phyloP scores from a whole-genome alignment of 2,888 invertebrate genomes.

The Hypolimnas misippus region DNA sequence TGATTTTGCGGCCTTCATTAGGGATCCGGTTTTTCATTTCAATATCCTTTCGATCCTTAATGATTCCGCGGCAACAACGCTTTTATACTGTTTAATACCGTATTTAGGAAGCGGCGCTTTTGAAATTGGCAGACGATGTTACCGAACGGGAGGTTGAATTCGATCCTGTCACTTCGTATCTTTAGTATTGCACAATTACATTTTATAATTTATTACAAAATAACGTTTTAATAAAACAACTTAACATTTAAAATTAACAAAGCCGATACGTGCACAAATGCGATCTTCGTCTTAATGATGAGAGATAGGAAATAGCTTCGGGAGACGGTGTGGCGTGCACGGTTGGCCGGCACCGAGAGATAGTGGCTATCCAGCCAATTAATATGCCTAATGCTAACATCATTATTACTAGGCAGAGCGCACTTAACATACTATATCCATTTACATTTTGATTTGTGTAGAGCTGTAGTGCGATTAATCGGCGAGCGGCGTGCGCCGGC shows the following conservation, averaged over 20 bases:
- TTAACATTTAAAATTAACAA: neutral
- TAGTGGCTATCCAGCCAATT: constrained; percentile 79
- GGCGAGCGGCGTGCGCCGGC: constrained; percentile 68
- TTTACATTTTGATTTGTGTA: constrained; percentile 84
- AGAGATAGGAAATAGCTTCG: constrained; percentile 53
- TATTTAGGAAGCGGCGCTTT: constrained; percentile 79
- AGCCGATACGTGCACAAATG: constrained; percentile 21
- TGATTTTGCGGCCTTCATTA: constrained; percentile 82
- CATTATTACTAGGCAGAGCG: constrained; percentile 81
- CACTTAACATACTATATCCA: constrained; percentile 83
- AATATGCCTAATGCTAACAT: constrained; percentile 85
- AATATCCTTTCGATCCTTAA: constrained; percentile 76
- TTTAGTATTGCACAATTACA: constrained; percentile 65
- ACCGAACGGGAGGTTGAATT: constrained; percentile 57
- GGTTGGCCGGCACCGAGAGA: constrained; percentile 65
- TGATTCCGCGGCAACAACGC: constrained; percentile 76
- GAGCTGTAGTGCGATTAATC: constrained; percentile 79
- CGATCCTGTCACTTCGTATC: constrained; percentile 44
- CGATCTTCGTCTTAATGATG: constrained; percentile 37
- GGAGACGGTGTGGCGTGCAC: constrained; percentile 60
- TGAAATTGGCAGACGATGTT: constrained; percentile 61
- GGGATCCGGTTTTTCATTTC: constrained; percentile 80
- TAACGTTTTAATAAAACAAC: neutral
- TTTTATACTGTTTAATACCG: constrained; percentile 75
- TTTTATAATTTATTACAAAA: constrained; percentile 43